phyloP scores from a whole-genome alignment of 2,113 vertebrate genomes.

The Erythrolamprus reginae region DNA sequence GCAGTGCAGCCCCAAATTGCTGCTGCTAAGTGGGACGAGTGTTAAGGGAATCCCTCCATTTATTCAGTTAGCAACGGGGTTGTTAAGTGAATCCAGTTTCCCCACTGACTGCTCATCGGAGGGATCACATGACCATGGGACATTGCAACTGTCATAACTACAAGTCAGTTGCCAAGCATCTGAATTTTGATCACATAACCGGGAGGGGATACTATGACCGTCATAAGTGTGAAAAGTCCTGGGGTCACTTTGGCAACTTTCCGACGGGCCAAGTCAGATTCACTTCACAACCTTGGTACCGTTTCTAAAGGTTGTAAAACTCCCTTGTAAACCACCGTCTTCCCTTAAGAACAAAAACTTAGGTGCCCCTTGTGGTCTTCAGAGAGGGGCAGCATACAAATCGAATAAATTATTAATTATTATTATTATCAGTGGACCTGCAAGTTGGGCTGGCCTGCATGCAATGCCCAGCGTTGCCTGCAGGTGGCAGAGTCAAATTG shows the following conservation, averaged over 20 bases:
- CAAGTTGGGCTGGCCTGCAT: background rate
- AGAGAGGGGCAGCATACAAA: too few relatives aligned
- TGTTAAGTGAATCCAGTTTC: background rate
- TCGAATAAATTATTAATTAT: too few relatives aligned
- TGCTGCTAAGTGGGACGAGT: background rate
- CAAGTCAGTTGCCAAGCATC: background rate
- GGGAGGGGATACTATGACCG: accelerated
- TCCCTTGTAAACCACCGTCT: too few relatives aligned
- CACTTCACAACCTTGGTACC: too few relatives aligned
- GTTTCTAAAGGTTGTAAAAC: too few relatives aligned
- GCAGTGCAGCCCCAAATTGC: background rate
- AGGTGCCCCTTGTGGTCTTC: too few relatives aligned
- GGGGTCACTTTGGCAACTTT: too few relatives aligned
- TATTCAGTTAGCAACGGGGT: background rate
- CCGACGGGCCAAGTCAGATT: too few relatives aligned
- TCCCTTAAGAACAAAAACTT: too few relatives aligned
- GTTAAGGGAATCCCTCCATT: background rate
- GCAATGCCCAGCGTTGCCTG: background rate
- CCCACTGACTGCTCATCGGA: background rate
- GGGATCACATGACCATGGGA: background rate
- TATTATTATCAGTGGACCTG: too few relatives aligned
- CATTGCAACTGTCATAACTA: background rate
- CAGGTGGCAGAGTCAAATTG: background rate
- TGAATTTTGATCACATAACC: background rate
- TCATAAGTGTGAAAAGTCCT: background rate